Percentiles rank a stretch among this genome's conserved stretches.
These are phyloP conservation scores for Zaprionus nigranus DNA, from an alignment of 1,140 invertebrate species.

Conservation along the genomic window DNA sequence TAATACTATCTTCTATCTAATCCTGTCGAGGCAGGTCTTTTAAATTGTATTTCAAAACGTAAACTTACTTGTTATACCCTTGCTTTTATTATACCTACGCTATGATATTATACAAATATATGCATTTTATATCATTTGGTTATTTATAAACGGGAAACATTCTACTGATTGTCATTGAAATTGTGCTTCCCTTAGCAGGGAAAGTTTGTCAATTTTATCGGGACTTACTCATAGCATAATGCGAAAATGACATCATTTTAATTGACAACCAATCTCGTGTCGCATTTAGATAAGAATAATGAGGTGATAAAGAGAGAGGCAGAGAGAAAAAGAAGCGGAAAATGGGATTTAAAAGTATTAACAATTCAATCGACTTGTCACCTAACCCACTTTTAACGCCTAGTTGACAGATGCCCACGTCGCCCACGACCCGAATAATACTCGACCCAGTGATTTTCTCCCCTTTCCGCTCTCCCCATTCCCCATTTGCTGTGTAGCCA, in stretches of 20 bases:
- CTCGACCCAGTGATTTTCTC: slow-evolving; percentile 13
- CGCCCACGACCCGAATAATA: slow-evolving; percentile 1
- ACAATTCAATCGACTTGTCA: slow-evolving; percentile 28
- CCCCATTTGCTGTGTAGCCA: background rate
- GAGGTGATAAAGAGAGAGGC: background rate
- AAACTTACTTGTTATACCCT: too few relatives aligned
- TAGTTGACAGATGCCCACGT: slow-evolving; percentile 49
- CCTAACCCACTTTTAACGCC: slow-evolving; percentile 47
- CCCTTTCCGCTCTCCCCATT: slow-evolving; percentile 13
- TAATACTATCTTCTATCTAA: too few relatives aligned
- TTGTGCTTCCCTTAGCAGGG: background rate
- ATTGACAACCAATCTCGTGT: slow-evolving; percentile 29
- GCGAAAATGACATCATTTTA: slow-evolving; percentile 35
- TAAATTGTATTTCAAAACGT: too few relatives aligned
- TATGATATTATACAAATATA: background rate
- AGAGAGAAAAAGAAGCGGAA: background rate
- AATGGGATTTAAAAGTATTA: slow-evolving; percentile 15
- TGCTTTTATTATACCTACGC: too few relatives aligned
- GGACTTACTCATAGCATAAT: slow-evolving; percentile 34
- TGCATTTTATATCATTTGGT: background rate
- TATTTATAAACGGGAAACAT: background rate
- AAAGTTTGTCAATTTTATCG: background rate
- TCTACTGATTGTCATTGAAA: background rate
- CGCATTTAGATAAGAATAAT: slow-evolving; percentile 29
- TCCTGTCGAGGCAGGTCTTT: too few relatives aligned